Evolutionary conservation across 1,140 invertebrate species (phyloP), one percentile per base, ranked within the genome.

Genomic region (Bemisia tabaci): DNA sequence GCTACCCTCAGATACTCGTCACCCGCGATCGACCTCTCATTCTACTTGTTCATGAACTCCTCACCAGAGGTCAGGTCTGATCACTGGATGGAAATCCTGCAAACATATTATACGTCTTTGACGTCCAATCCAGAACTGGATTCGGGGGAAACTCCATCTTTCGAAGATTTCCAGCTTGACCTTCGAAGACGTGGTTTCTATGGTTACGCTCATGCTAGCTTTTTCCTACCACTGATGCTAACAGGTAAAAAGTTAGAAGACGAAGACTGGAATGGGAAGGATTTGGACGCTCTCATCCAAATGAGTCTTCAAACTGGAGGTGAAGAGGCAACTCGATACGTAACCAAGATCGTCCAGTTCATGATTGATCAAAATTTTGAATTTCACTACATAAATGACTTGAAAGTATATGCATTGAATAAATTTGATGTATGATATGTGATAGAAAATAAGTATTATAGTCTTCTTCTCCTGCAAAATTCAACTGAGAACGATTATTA

Each of bases 1-100:
- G 77, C 74, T 2, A 60, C 73, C 21, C 48, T 74, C 0, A 67
- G 62, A 24, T 78, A 78, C 63, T 66, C 72, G 0, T 74, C 75
- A 12, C 78, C 77, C 0, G 69, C 72, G 0, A 68, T 76, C 1
- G 79, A 81, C 27, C 39, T 80, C 1, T 74, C 76, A 0, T 76
- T 77, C n/a, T 78, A 76, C 22, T 22, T 80, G 0, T 78, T 74
- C 66, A 62, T 79, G 1, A 74, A 72, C 59, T 74, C 74, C 1
- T 68, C 71, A 2, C 63, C 26, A 0, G 65, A 71, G 1, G 5
- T 72, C 22, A 72, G 69, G 67, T 65, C 25, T 62, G 62, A 68
- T 0, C 65, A 73, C 26, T 73, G 77, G n/a, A 62, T 70, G 1
- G 64, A 73, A 0, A 65, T 79, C 0, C 68, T 80, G 1, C 26